Base-by-base conservation (phyloP, 1,140 invertebrate species). In the Drosophila yakuba region DNA sequence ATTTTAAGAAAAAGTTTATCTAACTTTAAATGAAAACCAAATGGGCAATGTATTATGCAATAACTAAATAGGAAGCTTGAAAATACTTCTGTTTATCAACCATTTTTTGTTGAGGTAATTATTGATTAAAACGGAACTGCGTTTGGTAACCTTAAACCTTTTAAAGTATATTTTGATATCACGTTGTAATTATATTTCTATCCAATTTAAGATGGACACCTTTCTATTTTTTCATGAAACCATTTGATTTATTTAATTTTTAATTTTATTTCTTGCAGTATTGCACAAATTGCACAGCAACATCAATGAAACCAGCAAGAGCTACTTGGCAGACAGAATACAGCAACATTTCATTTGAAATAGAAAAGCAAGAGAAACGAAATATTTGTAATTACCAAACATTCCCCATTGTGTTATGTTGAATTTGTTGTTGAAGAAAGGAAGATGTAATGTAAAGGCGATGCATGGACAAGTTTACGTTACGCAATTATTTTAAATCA, bases 401-500 rank as follows among this genome's bases (percentile, higher is more conserved):
- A 71, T 71, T 71, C 67, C 67, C 67, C 67, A 57, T 71, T 71
- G 32, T 76, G 41, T 75, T 75, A 67, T 75, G 67, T 73, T 73
- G 23, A 73, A 73, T 75, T 75, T 75, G 60, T 78, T 78, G 45
- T 78, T 61, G 43, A 41, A 62, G n/a, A 56, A 71, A 78, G 36
- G 17, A 58, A 54, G 43, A 38, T n/a, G 47, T 23, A 55, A 20
- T 68, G 56, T 17, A 44, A 63, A 44, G 54, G 38, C 45, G 50
- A 50, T 58, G 48, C 35, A 59, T 52, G 17, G 35, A 66, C 38
- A 74, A 35, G 56, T 80, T 80, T 82, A 78, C 67, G 73, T 81
- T 81, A 74, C 72, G 66, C 67, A 81, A 82, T 81, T 82, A 86
- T 67, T 86, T 85, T 86, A 86, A 86, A 86, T 86, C 78, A 86